A percentile compares a stretch with the other conserved stretches of the same genome.
Evolutionary conservation across 2,113 vertebrate species (phyloP).

Genomic region (Meles meles): DNA sequence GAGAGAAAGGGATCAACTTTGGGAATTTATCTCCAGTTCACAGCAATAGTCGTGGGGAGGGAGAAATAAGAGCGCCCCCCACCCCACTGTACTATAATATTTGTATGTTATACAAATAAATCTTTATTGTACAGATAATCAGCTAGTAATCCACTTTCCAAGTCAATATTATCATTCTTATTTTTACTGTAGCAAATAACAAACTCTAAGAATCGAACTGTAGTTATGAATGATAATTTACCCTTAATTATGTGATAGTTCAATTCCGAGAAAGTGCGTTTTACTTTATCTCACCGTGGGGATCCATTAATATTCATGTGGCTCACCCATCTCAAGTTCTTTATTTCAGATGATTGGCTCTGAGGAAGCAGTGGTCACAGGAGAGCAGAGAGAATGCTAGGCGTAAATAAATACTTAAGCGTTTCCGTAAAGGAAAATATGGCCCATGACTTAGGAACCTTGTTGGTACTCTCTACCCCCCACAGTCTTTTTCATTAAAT

Average conservation of each 20-base stretch:
- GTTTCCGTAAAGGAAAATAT: not conserved
- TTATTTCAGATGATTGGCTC: not conserved
- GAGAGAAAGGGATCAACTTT: not conserved
- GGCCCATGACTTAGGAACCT: not conserved
- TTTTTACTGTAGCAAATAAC: not conserved
- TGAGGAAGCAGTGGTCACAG: not conserved
- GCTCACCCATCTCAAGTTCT: not conserved
- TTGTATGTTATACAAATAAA: not conserved
- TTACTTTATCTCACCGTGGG: not conserved
- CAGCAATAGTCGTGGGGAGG: not conserved
- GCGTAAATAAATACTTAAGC: not conserved
- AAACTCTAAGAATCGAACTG: not conserved
- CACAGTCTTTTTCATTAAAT: not conserved
- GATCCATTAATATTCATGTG: not conserved
- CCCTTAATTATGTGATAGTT: not conserved
- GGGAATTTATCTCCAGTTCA: not conserved
- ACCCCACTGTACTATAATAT: not conserved
- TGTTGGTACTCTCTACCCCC: not conserved
- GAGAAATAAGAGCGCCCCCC: not conserved
- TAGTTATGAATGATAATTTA: not conserved
- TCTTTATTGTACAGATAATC: not conserved
- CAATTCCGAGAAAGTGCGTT: slow-evolving; percentile 1
- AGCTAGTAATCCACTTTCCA: not conserved
- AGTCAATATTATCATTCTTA: not conserved
- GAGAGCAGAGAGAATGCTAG: not conserved